These are phyloP conservation scores for Lepidiolamprologus cunningtoni DNA, from an alignment of 2,113 vertebrate species.

Conservation along the genomic window DNA sequence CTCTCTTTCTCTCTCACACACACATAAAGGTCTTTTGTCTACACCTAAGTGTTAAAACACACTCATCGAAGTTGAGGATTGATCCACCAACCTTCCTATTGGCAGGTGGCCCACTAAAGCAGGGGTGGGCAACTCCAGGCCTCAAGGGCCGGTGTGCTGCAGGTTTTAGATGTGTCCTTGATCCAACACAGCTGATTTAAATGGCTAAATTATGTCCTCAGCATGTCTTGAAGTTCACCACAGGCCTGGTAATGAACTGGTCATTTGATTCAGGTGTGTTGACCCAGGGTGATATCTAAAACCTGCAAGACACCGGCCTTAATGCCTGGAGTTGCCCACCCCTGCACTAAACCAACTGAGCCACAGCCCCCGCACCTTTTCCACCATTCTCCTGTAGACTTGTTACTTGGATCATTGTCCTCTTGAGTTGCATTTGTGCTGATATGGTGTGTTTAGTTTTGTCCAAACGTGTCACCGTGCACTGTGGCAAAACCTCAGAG, in stretches of 20 bases:
- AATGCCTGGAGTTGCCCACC: neutral
- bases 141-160: neutral
- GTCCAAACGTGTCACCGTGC: neutral
- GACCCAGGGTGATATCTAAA: neutral
- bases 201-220: neutral
- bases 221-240: neutral
- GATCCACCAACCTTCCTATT: neutral
- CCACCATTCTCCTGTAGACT: neutral
- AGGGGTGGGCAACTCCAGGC: neutral
- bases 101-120: neutral
- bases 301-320: neutral
- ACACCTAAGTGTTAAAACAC: neutral
- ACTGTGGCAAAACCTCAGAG: neutral
- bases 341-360: neutral
- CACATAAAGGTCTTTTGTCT: neutral
- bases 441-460: neutral
- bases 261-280: neutral
- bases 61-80: accelerated
- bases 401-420: neutral
- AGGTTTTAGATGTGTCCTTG: neutral
- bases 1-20: neutral
- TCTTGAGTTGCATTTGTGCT: neutral
- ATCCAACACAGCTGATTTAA: neutral
- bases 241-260: neutral
- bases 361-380: neutral